Conservation (phyloP, 2,113 vertebrate genomes). For the Catharus fuscescens region DNA sequence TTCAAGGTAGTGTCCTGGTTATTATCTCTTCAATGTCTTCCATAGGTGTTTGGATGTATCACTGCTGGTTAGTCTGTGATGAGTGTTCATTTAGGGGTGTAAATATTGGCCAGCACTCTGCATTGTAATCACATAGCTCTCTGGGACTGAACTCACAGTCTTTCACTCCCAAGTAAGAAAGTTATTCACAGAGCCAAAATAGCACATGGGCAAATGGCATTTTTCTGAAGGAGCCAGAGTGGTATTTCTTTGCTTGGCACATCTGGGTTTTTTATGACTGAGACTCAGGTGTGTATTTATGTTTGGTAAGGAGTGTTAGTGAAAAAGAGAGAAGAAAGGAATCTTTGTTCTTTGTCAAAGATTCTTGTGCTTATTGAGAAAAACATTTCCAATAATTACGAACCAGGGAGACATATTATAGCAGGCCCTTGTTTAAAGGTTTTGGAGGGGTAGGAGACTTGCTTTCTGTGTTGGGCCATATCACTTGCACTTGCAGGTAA, state of each 20-base stretch:
- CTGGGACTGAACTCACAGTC: not conserved
- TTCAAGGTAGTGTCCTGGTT: not conserved
- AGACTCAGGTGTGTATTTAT: not conserved
- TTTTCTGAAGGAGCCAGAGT: not conserved
- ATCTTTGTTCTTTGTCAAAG: not conserved
- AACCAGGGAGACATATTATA: not conserved
- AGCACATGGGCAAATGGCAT: not conserved
- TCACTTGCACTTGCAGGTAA: not conserved
- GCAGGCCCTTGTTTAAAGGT: not conserved
- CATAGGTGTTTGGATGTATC: slow-evolving; percentile 17
- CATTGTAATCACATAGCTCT: slow-evolving; percentile 16
- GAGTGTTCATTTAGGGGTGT: slow-evolving; percentile 29
- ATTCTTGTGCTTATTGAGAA: not conserved
- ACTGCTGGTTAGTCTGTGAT: not conserved
- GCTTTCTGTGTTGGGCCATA: not conserved
- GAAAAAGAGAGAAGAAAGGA: not conserved
- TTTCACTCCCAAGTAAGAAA: not conserved
- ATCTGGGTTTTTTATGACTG: not conserved
- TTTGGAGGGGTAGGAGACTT: not conserved
- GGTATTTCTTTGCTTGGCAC: not conserved
- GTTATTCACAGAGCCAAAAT: not conserved
- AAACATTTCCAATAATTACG: not conserved
- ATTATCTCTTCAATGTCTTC: slow-evolving; percentile 41
- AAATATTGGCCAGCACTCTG: slow-evolving; percentile 7
- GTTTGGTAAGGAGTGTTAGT: not conserved